Conservation (phyloP, 2,797 vertebrate genomes). For the Acanthis flammea region DNA sequence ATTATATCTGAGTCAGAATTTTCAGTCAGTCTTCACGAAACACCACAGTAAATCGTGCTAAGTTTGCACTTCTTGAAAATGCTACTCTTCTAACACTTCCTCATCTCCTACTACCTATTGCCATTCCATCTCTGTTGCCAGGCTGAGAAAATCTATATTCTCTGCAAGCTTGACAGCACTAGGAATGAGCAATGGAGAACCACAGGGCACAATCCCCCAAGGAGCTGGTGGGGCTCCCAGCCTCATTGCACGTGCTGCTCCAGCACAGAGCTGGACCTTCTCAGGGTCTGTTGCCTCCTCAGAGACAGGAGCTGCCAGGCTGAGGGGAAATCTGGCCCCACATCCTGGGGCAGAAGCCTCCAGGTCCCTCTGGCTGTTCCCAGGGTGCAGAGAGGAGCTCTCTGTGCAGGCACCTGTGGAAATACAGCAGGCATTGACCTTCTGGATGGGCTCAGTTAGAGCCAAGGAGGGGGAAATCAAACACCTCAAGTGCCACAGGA, state of each 20-base stretch:
- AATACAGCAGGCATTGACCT: not conserved
- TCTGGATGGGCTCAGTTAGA: not conserved
- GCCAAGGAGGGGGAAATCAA: not conserved
- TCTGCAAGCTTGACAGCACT: not conserved
- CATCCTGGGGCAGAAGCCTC: not conserved
- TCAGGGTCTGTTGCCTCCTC: rapidly evolving
- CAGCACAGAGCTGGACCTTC: not conserved
- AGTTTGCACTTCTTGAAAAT: not conserved
- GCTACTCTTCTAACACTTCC: not conserved
- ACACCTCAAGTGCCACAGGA: not conserved
- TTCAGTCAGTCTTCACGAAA: not conserved
- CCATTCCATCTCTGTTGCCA: not conserved
- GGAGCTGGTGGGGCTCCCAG: not conserved
- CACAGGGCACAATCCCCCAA: not conserved
- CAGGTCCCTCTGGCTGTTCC: not conserved
- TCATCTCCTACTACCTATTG: not conserved
- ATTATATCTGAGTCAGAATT: not conserved
- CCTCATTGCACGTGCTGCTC: not conserved
- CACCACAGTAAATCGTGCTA: not conserved
- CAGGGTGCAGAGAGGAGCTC: not conserved
- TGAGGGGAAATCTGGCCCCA: not conserved
- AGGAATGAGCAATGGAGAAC: not conserved
- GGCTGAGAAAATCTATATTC: not conserved
- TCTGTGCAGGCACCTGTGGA: not conserved
- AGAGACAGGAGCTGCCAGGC: not conserved